Base-by-base conservation (phyloP, 2,797 vertebrate species). In the Pipistrellus kuhlii region DNA sequence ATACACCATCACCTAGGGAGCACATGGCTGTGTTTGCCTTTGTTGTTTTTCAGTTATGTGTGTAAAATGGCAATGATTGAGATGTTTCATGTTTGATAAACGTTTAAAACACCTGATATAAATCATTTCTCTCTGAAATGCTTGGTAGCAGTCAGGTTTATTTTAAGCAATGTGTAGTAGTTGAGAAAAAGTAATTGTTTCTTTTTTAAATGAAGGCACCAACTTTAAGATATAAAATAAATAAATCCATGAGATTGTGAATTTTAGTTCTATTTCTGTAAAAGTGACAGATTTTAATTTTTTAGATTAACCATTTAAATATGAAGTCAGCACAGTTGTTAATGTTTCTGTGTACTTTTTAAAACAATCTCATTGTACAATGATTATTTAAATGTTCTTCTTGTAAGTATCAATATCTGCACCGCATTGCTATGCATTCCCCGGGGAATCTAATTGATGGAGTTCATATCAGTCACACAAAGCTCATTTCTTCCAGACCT, bases 71-170 rank as follows among this genome's bases (percentile, higher is more conserved):
- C 55, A 81, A 57, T 88, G 18, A 89, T 48, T 76, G 86, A 95
- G 69, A 51, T n/a, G 93, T 95, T 96, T 80, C 18, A 62, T 93
- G 13, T 86, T 95, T 95, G 85, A 76, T n/a, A 83, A 46, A 81
- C 85, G 13, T 88, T 90, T 91, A 51, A 90, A 91, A 82, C 8
- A 53, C 17, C 59, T 55, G n/a, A 59, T 90, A n/a, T 35, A 62
- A 51, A 62, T 21, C 4, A 78, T 90, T 84, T 88, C 71, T 93
- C 80, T 6, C 71, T 62, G 17, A 93, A 88, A 66, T 55, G 27
- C 14, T 87, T 85, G 53, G 35, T 89, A 35, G 51, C 12, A 62
- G 23, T 68, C 59, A 90, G 12, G 32, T 55, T 77, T 53, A 12
- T 69, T 78, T 84, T 62, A 90, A 85, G 8, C 32, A 85, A 6